Conservation (phyloP, 2,113 vertebrate genomes). For the Zingel zingel region DNA sequence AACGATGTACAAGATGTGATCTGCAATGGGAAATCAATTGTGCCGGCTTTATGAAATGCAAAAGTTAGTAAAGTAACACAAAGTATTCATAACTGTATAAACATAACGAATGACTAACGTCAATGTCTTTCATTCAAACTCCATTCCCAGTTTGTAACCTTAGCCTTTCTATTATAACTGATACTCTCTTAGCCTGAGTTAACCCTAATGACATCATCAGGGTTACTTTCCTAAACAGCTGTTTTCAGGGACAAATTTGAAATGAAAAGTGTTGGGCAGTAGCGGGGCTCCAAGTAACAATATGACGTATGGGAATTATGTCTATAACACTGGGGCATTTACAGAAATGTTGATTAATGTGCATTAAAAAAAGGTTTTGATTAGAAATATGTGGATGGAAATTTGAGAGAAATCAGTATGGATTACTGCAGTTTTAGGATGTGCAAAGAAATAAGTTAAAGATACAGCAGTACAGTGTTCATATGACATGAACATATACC, state of each 20-base stretch:
- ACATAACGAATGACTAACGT: neutral
- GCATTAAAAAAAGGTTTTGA: neutral
- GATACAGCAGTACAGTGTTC: neutral
- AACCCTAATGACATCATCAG: no score
- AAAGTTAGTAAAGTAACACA: neutral
- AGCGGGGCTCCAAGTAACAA: no score
- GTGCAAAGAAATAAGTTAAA: neutral
- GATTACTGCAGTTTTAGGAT: neutral
- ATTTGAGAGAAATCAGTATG: neutral
- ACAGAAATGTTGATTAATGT: no score
- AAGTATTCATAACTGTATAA: neutral
- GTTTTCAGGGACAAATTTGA: no score
- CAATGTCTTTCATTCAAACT: no score
- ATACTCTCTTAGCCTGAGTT: no score
- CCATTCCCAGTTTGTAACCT: no score
- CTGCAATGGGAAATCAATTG: neutral
- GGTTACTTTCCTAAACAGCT: no score
- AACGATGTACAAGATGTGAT: constrained; percentile 50
- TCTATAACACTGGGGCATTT: no score
- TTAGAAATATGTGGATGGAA: neutral
- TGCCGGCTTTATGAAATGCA: neutral
- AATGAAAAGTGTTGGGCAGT: no score
- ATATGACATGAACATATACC: neutral
- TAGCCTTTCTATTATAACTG: no score
- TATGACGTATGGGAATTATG: no score